These are phyloP conservation scores for Stylophora pistillata DNA, from an alignment of 64 coral and sea anemone genomes.

Conservation along the genomic window DNA sequence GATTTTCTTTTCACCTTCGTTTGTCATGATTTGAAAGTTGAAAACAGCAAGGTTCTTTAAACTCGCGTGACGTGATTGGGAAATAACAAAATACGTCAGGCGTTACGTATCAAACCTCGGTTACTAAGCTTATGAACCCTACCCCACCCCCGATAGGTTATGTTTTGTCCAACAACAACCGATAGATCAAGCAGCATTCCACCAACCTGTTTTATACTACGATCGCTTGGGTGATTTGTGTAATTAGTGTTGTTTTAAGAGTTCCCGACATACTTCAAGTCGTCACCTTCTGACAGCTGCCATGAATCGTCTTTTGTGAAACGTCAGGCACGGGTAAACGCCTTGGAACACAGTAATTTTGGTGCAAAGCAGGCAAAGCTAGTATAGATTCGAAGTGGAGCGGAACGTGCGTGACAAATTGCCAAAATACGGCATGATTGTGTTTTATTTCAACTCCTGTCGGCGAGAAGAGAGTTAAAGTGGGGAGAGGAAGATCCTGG, in stretches of 20 bases:
- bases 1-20: constrained; percentile 7
- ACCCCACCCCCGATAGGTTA: neutral
- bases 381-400: neutral
- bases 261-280: neutral
- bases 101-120: neutral
- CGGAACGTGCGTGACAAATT: neutral
- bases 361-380: neutral
- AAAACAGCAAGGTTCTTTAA: no score
- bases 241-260: constrained; percentile 12
- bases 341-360: neutral
- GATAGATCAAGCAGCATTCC: neutral
- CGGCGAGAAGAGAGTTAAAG: neutral
- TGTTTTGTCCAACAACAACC: constrained; percentile 19
- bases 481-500: neutral
- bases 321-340: neutral
- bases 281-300: constrained; percentile 29
- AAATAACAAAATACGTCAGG: constrained; percentile 12
- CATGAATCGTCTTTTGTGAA: constrained; percentile 32
- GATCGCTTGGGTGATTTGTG: neutral
- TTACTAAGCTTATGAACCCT: neutral
- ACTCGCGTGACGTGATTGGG: neutral
- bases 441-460: neutral
- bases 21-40: neutral
- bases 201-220: neutral
- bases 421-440: neutral